phyloP scores from a whole-genome alignment of 2,113 vertebrate species.

The Atrichornis clamosus region DNA sequence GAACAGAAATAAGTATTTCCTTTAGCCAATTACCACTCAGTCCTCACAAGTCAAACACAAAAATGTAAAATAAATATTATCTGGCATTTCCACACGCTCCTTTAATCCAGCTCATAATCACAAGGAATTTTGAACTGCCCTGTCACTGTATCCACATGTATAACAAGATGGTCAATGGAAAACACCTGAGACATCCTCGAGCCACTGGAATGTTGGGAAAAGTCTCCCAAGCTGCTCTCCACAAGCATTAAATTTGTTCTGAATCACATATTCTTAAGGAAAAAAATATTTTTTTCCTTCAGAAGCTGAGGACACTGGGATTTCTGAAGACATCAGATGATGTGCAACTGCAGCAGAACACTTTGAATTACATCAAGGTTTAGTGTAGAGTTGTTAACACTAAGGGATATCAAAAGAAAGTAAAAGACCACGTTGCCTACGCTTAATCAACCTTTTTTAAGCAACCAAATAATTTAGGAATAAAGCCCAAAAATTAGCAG shows the following conservation, averaged over 20 bases:
- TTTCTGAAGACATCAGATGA: not conserved
- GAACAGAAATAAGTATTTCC: not conserved
- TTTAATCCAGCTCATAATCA: not conserved
- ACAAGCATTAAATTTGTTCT: not conserved
- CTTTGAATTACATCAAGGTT: not conserved
- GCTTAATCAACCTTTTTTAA: not conserved
- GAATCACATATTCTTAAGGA: not conserved
- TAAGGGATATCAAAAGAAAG: not conserved
- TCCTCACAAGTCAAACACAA: not conserved
- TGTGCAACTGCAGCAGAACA: not conserved
- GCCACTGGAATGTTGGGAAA: not conserved
- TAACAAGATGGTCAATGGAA: not conserved
- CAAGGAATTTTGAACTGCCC: not conserved
- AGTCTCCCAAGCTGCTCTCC: not conserved
- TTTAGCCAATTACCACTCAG: not conserved
- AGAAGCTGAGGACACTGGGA: not conserved
- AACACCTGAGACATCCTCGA: not conserved
- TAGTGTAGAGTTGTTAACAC: not conserved
- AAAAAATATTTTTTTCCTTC: not conserved
- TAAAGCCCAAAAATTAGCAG: not conserved
- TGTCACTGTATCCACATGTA: not conserved
- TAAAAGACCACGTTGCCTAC: fast-evolving
- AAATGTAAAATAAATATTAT: not conserved
- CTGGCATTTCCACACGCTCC: not conserved
- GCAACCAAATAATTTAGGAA: not conserved